Evolutionary conservation across 1,140 invertebrate genomes (phyloP).

Genomic region (Berghia stephanieae): DNA sequence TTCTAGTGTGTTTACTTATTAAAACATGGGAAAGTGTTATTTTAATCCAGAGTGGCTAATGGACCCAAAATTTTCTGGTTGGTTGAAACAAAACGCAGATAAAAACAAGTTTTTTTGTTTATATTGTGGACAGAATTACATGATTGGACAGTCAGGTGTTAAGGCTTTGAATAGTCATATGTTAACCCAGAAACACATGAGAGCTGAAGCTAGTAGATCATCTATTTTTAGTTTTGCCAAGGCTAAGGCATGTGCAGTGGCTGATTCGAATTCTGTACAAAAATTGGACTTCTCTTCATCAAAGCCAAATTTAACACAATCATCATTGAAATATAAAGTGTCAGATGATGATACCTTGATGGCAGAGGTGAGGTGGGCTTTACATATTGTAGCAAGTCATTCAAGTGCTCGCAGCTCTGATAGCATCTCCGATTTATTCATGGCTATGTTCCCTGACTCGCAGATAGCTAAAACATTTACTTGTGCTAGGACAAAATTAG

Average conservation of each 20-base stretch:
- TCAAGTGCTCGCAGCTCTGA: conserved; percentile 4
- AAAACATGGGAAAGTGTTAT: too few relatives aligned
- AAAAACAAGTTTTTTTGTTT: not conserved
- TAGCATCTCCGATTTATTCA: not conserved
- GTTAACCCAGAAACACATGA: not conserved
- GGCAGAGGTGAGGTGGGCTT: conserved; percentile 31
- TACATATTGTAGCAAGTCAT: conserved; percentile 21
- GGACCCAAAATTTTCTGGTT: too few relatives aligned
- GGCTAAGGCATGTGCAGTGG: not conserved
- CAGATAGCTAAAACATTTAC: conserved; percentile 21
- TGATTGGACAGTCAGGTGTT: too few relatives aligned
- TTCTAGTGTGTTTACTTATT: too few relatives aligned
- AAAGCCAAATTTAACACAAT: not conserved
- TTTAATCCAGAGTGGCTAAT: too few relatives aligned
- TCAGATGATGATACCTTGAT: not conserved
- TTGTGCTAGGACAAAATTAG: conserved; percentile 33
- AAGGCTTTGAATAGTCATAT: too few relatives aligned
- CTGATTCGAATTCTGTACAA: not conserved
- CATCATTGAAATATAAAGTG: not conserved
- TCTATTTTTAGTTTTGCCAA: too few relatives aligned
- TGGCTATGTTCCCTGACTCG: conserved; percentile 36
- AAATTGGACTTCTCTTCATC: not conserved
- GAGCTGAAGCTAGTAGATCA: not conserved
- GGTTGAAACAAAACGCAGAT: not conserved
- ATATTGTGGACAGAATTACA: not conserved